These are phyloP conservation scores for Laterallus jamaicensis DNA, from an alignment of 2,113 vertebrate species.

Conservation along the genomic window DNA sequence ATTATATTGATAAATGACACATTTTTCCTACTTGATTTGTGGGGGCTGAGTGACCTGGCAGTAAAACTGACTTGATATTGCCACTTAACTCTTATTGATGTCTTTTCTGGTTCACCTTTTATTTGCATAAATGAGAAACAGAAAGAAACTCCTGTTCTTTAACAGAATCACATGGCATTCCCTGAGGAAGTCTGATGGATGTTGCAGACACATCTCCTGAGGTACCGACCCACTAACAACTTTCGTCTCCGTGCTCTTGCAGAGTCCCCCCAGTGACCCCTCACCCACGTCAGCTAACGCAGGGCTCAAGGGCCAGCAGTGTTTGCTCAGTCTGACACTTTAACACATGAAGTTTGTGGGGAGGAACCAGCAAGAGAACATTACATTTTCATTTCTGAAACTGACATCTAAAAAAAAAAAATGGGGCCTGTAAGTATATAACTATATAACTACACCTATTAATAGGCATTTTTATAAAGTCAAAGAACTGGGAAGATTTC, in stretches of 20 bases:
- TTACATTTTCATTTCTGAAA: conserved; percentile 56
- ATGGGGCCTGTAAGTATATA: background rate
- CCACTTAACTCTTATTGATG: conserved; percentile 69
- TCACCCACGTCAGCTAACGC: background rate
- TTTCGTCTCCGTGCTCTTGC: background rate
- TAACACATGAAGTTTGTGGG: background rate
- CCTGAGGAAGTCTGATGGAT: background rate
- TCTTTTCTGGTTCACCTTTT: conserved; percentile 8
- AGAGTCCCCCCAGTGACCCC: background rate
- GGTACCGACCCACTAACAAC: background rate
- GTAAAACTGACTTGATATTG: conserved; percentile 67
- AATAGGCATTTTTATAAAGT: conserved; percentile 10
- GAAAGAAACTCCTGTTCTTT: conserved; percentile 2
- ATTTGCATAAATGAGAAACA: conserved; percentile 55
- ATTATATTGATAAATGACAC: conserved; percentile 67
- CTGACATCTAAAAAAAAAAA: conserved; percentile 17
- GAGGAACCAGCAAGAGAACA: conserved; percentile 21
- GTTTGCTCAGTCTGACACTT: conserved; percentile 14
- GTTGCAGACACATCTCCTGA: conserved; percentile 19
- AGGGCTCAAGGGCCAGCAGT: background rate
- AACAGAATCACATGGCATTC: background rate
- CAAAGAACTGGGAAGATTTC: background rate
- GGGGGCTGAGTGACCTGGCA: conserved; percentile 63
- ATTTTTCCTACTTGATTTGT: conserved; percentile 55
- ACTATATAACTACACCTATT: background rate